Percentiles rank a stretch among this genome's conserved stretches.
These are phyloP conservation scores for Theropithecus gelada DNA, from an alignment of 2,113 vertebrate genomes.

Conservation along the genomic window DNA sequence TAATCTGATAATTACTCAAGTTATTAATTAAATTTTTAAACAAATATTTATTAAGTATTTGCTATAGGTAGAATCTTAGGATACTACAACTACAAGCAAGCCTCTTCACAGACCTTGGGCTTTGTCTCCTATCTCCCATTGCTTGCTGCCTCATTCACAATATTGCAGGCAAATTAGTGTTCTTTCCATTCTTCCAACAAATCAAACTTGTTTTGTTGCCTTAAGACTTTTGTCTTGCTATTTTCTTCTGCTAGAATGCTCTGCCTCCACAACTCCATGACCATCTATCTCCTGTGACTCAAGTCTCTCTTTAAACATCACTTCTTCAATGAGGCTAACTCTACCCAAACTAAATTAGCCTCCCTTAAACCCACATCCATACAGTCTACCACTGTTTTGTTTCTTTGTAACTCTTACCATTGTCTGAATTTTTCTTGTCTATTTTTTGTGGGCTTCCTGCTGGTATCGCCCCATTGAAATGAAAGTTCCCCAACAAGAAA, in stretches of 20 bases:
- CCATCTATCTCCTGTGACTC: background rate
- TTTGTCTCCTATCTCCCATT: background rate
- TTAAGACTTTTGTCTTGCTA: background rate
- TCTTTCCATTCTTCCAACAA: background rate
- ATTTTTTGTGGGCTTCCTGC: background rate
- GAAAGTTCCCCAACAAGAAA: background rate
- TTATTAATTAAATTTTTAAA: background rate
- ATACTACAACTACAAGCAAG: background rate
- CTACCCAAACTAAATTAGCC: background rate
- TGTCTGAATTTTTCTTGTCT: background rate
- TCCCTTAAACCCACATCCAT: background rate
- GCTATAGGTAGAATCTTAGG: background rate
- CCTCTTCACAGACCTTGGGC: background rate
- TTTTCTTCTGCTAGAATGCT: background rate
- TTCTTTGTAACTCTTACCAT: background rate
- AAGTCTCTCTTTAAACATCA: background rate
- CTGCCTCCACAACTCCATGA: background rate
- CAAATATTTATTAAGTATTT: background rate
- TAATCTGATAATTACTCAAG: background rate
- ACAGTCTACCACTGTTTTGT: background rate
- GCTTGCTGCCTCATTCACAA: background rate
- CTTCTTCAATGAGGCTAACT: background rate
- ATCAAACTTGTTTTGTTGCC: background rate
- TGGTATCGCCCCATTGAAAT: background rate
- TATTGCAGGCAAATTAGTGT: background rate